Conservation (phyloP, 2,797 vertebrate species). For the Scleropages formosus region DNA sequence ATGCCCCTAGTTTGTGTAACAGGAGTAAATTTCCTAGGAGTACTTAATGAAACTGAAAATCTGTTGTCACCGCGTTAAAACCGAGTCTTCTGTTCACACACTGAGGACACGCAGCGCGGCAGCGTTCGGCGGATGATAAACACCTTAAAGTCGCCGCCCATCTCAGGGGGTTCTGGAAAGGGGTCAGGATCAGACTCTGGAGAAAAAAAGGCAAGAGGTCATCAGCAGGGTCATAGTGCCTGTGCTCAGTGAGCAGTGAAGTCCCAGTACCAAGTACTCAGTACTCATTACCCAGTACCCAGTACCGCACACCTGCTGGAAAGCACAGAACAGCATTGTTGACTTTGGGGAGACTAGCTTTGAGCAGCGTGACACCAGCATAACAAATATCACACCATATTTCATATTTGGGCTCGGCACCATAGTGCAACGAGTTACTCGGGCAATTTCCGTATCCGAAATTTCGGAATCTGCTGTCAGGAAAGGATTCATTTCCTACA, state of each 20-base stretch:
- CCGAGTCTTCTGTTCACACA: neutral
- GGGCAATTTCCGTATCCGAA: too few relatives aligned
- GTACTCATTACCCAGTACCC: neutral
- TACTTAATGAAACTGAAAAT: neutral
- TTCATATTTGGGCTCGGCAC: too few relatives aligned
- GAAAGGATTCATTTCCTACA: too few relatives aligned
- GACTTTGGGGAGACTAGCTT: slow-evolving; percentile 9
- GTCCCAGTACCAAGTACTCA: slow-evolving; percentile 6
- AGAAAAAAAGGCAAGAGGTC: slow-evolving; percentile 16
- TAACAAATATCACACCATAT: too few relatives aligned
- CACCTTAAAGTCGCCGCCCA: slow-evolving; percentile 56
- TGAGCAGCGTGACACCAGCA: neutral
- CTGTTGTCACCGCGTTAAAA: neutral
- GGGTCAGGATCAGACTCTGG: slow-evolving; percentile 61
- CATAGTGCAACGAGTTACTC: too few relatives aligned
- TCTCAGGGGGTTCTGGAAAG: slow-evolving; percentile 44
- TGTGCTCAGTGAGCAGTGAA: slow-evolving; percentile 1
- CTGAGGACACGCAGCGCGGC: neutral
- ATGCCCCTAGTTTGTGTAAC: neutral
- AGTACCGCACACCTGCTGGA: neutral
- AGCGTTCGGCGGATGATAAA: neutral
- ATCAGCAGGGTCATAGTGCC: neutral
- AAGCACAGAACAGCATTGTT: neutral
- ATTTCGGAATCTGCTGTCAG: too few relatives aligned
- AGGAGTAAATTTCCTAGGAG: neutral